Evolutionary conservation across 2,113 vertebrate genomes (phyloP), one percentile per base, ranked within the genome.

Genomic region (Saguinus imperator): DNA sequence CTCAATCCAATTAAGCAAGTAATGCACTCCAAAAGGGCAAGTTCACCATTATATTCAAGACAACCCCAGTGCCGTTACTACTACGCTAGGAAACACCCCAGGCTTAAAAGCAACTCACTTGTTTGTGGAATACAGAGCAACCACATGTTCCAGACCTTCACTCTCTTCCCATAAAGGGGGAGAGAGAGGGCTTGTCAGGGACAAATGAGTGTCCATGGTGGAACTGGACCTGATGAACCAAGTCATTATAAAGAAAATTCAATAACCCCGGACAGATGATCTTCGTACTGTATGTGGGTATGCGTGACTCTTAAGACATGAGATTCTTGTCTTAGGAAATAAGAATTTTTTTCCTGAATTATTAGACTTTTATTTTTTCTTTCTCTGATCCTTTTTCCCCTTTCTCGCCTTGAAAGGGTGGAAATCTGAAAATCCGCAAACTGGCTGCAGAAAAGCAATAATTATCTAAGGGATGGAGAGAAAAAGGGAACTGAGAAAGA

Each of bases 1-100:
- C 89, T 82, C 97, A 95, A 96, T 97, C 94, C 97, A 96, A 97
- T 98, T 97, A 98, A 95, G 84, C 92, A 94, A 96, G 96, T 97
- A 94, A 93, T 96, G 97, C 91, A 94, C 94, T 97, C 95, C 85
- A 61, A 96, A 93, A 97, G 95, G 96, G 95, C 95, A 94, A 87
- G 89, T 94, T 93, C 97, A 25, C 88, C 83, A 55, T 96, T 94
- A 75, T 68, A 89, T 89, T 95, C 91, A 64, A 89, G 75, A 72
- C 94, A 96, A 32, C 84, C 66, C 8, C 55, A 87, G 77, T 89
- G 23, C 35, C 25, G 83, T 96, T 90, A 95, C 93, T 45, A 68
- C 76, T 73, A 40, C 9, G 2, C 52, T 45, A 77, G 23, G 94
- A 87, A 95, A 95, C 84, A 88, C 94, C 45, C 95, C 82, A 37